phyloP scores from a whole-genome alignment of 2,888 invertebrate genomes.

The Brachyopa scutellaris region DNA sequence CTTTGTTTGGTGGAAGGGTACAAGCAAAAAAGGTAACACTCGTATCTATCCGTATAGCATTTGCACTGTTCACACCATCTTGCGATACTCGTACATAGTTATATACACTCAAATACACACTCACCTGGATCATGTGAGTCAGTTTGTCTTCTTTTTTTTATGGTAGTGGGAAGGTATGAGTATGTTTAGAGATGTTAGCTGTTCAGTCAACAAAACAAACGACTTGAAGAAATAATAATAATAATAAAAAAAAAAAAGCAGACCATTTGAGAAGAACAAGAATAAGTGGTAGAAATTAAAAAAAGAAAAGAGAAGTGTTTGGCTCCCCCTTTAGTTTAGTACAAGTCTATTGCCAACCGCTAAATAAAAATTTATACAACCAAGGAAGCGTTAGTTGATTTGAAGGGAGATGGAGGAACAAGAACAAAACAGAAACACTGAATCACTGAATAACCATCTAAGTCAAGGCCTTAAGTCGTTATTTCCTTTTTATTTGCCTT shows the following conservation, averaged over 20 bases:
- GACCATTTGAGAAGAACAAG: background rate
- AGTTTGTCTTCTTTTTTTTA: too few species aligned
- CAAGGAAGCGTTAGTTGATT: too few species aligned
- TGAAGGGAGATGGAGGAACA: background rate
- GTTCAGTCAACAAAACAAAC: constrained; percentile 8
- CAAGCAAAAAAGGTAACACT: constrained; percentile 11
- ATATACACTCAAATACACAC: background rate
- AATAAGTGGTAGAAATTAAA: constrained; percentile 9
- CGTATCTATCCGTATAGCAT: constrained; percentile 26
- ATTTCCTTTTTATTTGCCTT: background rate
- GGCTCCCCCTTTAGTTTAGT: background rate
- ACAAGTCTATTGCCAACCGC: constrained; percentile 23
- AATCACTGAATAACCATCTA: constrained; percentile 33
- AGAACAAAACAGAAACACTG: constrained; percentile 6
- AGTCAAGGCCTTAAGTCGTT: constrained; percentile 39
- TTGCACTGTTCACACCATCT: constrained; percentile 24
- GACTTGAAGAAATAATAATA: constrained; percentile 1
- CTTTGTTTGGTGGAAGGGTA: constrained; percentile 4
- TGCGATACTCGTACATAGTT: too few species aligned
- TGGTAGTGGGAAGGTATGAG: too few species aligned
- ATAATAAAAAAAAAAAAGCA: background rate
- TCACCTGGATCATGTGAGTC: constrained; percentile 30
- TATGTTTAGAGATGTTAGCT: constrained; percentile 5
- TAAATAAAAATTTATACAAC: background rate
- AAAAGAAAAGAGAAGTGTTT: too few species aligned